A percentile compares a stretch with the other conserved stretches of the same genome.
phyloP scores from a whole-genome alignment of 2,113 vertebrate genomes.

The Synodontis membranacea region DNA sequence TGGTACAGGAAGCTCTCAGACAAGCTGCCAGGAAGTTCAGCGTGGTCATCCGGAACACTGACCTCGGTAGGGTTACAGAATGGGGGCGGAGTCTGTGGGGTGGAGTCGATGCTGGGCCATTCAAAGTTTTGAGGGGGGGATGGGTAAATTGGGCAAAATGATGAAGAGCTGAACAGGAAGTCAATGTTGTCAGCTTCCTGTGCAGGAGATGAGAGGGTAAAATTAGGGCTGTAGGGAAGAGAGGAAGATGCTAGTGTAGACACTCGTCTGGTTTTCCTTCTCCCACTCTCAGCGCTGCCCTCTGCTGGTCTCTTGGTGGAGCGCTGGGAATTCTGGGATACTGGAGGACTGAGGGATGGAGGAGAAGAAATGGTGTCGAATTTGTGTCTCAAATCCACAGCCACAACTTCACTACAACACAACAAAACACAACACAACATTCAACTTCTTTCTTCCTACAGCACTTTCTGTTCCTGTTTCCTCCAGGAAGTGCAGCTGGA shows the following conservation, averaged over 20 bases:
- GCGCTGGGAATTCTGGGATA: constrained; percentile 42
- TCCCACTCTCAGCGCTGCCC: constrained; percentile 43
- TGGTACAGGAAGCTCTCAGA: constrained; percentile 62
- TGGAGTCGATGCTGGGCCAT: neutral
- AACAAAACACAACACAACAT: neutral
- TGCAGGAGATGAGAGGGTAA: constrained; percentile 60
- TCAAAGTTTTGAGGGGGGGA: constrained; percentile 44
- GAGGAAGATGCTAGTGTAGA: constrained; percentile 55
- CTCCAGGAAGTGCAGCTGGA: neutral
- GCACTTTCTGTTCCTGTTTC: neutral
- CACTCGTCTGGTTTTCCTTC: constrained; percentile 43
- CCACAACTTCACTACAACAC: constrained; percentile 70
- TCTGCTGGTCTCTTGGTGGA: constrained; percentile 62
- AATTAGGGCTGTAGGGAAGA: constrained; percentile 69
- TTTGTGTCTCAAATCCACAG: constrained; percentile 64
- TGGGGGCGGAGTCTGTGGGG: constrained; percentile 35
- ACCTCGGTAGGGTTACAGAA: constrained; percentile 56
- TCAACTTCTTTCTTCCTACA: neutral
- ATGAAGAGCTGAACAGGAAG: constrained; percentile 58
- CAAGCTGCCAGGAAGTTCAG: constrained; percentile 52
- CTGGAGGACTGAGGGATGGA: constrained; percentile 7
- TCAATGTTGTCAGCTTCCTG: constrained; percentile 57
- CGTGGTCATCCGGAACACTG: constrained; percentile 66
- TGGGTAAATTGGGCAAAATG: constrained; percentile 57
- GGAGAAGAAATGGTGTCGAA: constrained; percentile 49